These are phyloP conservation scores for Cyclophora punctaria DNA, from an alignment of 2,888 invertebrate species.

Conservation along the genomic window DNA sequence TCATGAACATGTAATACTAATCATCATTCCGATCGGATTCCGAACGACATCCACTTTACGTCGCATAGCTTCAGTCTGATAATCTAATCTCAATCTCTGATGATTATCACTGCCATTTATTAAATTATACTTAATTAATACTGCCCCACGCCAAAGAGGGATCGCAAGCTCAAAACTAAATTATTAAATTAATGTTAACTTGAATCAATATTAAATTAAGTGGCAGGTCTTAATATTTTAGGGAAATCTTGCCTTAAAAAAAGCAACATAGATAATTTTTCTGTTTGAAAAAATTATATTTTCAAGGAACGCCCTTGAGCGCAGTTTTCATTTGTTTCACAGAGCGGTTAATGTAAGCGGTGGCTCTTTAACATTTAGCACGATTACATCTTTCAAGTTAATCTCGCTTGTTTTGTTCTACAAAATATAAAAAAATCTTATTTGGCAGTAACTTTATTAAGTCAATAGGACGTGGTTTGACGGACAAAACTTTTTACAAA, in stretches of 20 bases:
- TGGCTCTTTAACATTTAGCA: constrained; percentile 57
- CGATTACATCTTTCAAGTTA: constrained; percentile 48
- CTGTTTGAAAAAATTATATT: constrained; percentile 36
- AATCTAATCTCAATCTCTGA: too few species aligned
- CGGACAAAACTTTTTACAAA: too few species aligned
- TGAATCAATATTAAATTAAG: constrained; percentile 3
- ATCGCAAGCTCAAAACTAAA: not conserved
- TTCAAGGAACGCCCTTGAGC: constrained; percentile 41
- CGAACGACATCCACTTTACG: too few species aligned
- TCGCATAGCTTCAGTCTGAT: too few species aligned
- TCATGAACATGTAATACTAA: too few species aligned
- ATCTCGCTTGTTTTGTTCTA: constrained; percentile 32
- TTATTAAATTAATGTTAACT: not conserved
- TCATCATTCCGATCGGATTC: too few species aligned
- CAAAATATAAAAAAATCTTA: constrained; percentile 26
- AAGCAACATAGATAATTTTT: constrained; percentile 16
- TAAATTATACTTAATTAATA: too few species aligned
- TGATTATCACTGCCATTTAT: too few species aligned
- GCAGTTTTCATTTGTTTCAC: constrained; percentile 60
- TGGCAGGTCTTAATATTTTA: not conserved
- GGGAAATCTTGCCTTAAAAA: constrained; percentile 3
- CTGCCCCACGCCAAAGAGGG: too few species aligned
- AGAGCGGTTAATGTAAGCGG: constrained; percentile 58
- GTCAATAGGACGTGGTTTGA: not conserved
- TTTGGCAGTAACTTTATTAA: not conserved